A percentile compares a stretch with the other conserved stretches of the same genome.
Conservation (phyloP, 2,888 invertebrate genomes). For the Pyrgus malvae region DNA sequence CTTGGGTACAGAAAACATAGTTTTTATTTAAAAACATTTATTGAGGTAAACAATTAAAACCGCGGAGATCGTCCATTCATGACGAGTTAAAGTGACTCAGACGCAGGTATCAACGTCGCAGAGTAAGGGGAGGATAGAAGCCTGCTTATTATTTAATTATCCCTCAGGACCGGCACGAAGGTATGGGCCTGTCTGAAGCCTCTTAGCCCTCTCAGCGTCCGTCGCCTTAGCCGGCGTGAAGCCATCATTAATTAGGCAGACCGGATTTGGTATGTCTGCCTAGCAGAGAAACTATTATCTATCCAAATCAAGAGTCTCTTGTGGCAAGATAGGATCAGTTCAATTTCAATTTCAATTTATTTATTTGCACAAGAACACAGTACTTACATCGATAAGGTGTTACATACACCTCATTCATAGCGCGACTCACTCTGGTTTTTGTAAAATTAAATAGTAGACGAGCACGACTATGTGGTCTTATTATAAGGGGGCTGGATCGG, state of each 20-base stretch:
- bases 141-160: conserved; percentile 70
- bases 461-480: no score
- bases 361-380: no score
- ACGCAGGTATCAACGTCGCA: conserved; percentile 1
- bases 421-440: no score
- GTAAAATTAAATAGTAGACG: no score
- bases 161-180: conserved; percentile 56
- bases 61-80: background rate
- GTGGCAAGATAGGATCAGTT: no score
- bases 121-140: conserved; percentile 54
- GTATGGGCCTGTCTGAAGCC: conserved; percentile 59
- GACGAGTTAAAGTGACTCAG: conserved; percentile 6
- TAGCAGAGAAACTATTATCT: background rate
- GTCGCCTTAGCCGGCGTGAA: conserved; percentile 52
- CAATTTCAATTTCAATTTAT: no score
- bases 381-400: no score
- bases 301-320: background rate
- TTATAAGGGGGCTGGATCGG: no score
- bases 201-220: conserved; percentile 36
- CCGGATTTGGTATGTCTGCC: conserved; percentile 26
- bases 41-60: no score
- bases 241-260: conserved; percentile 65
- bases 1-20: no score
- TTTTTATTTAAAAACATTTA: no score
- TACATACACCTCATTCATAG: no score